Conservation (phyloP, 2,113 vertebrate genomes). For the Pleuronectes platessa region DNA sequence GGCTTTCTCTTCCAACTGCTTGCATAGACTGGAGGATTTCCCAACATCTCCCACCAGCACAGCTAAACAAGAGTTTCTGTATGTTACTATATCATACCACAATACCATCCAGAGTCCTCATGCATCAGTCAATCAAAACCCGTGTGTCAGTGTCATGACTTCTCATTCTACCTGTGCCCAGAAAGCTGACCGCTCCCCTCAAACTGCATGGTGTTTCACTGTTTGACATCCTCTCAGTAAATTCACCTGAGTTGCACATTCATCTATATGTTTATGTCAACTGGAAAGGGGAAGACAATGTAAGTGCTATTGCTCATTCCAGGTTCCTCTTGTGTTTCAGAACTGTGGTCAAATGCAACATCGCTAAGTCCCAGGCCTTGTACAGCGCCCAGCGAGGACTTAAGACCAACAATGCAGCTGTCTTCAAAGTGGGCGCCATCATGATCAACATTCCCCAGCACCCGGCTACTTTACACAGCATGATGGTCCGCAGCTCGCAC, state of each 20-base stretch:
- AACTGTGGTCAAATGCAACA: conserved; percentile 99
- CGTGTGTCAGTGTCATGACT: conserved; percentile 7
- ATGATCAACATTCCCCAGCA: conserved; percentile 99
- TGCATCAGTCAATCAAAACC: conserved; percentile 4
- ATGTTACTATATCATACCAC: conserved; percentile 83
- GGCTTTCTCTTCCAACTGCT: conserved; percentile 86
- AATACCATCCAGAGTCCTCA: conserved; percentile 61
- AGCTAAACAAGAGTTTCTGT: conserved; percentile 99
- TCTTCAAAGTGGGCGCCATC: conserved; percentile 96
- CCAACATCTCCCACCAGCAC: conserved; percentile 99
- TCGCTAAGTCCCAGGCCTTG: conserved; percentile 97
- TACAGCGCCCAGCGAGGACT: conserved; percentile 96
- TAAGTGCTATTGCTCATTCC: not conserved
- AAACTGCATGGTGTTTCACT: conserved; percentile 57
- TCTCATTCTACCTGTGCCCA: conserved; percentile 2
- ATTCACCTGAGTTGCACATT: conserved; percentile 14
- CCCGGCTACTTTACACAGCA: conserved; percentile 96
- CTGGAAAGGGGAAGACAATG: not conserved
- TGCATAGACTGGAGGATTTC: conserved; percentile 99
- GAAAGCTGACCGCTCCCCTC: conserved; percentile 8
- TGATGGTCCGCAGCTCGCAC: conserved; percentile 99
- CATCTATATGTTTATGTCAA: not conserved
- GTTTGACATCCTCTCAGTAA: conserved; percentile 25
- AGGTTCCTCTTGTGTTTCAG: conserved; percentile 73
- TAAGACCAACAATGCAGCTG: conserved; percentile 94